phyloP scores from a whole-genome alignment of 1,140 invertebrate species.

The Pseudoatta argentina region DNA sequence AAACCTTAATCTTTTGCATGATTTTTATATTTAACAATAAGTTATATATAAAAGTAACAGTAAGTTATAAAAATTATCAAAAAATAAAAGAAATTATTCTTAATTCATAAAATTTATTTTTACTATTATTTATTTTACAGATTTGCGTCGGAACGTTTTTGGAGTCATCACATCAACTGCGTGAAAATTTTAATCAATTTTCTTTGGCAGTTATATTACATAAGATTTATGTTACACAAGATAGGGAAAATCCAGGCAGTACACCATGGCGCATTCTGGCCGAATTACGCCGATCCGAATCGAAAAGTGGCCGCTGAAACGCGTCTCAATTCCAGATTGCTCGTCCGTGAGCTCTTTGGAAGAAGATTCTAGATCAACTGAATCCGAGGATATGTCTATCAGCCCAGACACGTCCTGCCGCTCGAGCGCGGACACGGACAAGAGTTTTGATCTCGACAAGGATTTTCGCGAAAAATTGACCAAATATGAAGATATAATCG shows the following conservation, averaged over 20 bases:
- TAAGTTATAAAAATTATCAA: not conserved
- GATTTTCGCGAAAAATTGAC: constrained; percentile 41
- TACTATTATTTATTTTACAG: constrained; percentile 12
- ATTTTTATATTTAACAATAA: not conserved
- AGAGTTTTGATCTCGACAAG: constrained; percentile 29
- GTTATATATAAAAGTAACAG: no score
- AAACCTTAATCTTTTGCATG: not conserved
- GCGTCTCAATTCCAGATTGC: constrained; percentile 21
- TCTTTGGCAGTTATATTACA: not conserved
- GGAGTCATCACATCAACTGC: not conserved
- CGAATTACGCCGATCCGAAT: constrained; percentile 29
- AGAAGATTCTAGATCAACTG: constrained; percentile 5
- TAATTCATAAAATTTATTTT: not conserved
- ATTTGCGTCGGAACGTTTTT: not conserved
- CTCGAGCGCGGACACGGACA: constrained; percentile 29
- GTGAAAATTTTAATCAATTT: not conserved
- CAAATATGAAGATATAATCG: constrained; percentile 72
- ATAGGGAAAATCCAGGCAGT: not conserved
- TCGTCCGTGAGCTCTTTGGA: constrained; percentile 39
- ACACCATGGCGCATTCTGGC: constrained; percentile 13
- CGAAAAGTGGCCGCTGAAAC: not conserved
- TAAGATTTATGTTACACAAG: not conserved
- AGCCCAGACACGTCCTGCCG: constrained; percentile 38
- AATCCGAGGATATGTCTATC: constrained; percentile 20
- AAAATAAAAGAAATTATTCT: not conserved